Evolutionary conservation across 1,140 invertebrate species (phyloP).

Genomic region (Drosophila ficusphila): DNA sequence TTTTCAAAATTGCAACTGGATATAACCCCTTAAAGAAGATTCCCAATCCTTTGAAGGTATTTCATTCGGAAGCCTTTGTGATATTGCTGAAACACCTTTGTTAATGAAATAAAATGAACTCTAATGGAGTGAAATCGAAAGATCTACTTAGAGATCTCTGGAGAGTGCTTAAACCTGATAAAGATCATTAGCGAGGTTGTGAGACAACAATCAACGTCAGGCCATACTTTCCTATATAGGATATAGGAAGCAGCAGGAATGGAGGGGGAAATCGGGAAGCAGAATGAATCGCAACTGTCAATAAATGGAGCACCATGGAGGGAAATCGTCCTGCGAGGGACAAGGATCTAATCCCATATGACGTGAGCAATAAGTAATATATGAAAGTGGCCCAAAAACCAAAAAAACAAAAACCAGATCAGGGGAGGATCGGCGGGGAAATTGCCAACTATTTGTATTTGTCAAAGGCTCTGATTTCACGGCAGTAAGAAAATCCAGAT

Average conservation of each 20-base stretch:
- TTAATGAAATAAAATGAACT: slow-evolving; percentile 3
- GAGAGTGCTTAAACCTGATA: slow-evolving; percentile 39
- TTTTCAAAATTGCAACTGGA: no score
- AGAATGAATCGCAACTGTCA: slow-evolving; percentile 68
- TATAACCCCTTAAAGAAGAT: no score
- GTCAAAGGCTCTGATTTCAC: slow-evolving; percentile 70
- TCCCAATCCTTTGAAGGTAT: neutral
- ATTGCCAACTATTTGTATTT: slow-evolving; percentile 67
- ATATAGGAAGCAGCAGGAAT: no score
- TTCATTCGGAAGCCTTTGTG: neutral
- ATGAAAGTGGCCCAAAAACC: slow-evolving; percentile 32
- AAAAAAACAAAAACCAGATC: slow-evolving; percentile 2
- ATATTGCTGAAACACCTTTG: neutral
- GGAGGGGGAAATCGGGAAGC: slow-evolving; percentile 16
- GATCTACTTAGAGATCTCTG: neutral
- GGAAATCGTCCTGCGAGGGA: slow-evolving; percentile 8
- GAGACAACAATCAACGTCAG: slow-evolving; percentile 62
- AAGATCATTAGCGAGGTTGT: slow-evolving; percentile 37
- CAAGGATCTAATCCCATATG: slow-evolving; percentile 56
- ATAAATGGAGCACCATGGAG: slow-evolving; percentile 63
- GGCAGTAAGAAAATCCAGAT: slow-evolving; percentile 27
- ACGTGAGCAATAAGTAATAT: slow-evolving; percentile 58
- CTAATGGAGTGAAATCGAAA: slow-evolving; percentile 13
- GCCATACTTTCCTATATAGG: no score
- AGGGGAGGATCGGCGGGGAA: slow-evolving; percentile 16